Conservation (phyloP, 2,113 vertebrate genomes). For the Passerina amoena region DNA sequence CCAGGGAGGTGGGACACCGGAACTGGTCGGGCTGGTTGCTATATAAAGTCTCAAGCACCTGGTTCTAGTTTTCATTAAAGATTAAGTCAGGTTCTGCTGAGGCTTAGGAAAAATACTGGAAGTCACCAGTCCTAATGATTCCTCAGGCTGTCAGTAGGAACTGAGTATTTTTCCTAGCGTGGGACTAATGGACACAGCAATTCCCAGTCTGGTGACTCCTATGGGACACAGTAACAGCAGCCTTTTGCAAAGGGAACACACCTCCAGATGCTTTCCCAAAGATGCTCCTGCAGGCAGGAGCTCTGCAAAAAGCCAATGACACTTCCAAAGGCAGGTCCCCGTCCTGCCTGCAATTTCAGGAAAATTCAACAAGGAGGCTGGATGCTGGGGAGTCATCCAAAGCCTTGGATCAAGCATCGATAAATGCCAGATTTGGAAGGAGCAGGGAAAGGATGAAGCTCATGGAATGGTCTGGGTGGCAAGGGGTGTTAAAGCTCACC, state of each 20-base stretch:
- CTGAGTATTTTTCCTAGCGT: neutral
- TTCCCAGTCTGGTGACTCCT: neutral
- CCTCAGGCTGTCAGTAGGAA: neutral
- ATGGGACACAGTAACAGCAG: accelerated
- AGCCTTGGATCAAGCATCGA: accelerated
- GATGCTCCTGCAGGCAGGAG: neutral
- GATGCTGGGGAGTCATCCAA: accelerated
- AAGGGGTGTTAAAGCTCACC: neutral
- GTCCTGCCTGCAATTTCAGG: accelerated
- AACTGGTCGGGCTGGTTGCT: constrained; percentile 9
- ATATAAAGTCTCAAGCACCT: neutral
- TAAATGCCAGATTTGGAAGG: neutral
- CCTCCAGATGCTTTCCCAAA: neutral
- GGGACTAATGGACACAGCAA: neutral
- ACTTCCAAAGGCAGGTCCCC: neutral
- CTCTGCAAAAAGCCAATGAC: accelerated
- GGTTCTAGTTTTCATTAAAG: constrained; percentile 15
- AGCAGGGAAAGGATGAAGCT: neutral
- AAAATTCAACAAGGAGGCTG: accelerated
- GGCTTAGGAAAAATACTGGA: neutral
- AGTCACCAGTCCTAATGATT: neutral
- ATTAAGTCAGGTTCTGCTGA: constrained; percentile 3
- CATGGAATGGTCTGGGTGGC: neutral
- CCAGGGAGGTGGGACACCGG: neutral
- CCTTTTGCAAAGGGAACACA: neutral